Evolutionary conservation across 2,888 invertebrate genomes (phyloP).

Genomic region (Saturnia japonica): DNA sequence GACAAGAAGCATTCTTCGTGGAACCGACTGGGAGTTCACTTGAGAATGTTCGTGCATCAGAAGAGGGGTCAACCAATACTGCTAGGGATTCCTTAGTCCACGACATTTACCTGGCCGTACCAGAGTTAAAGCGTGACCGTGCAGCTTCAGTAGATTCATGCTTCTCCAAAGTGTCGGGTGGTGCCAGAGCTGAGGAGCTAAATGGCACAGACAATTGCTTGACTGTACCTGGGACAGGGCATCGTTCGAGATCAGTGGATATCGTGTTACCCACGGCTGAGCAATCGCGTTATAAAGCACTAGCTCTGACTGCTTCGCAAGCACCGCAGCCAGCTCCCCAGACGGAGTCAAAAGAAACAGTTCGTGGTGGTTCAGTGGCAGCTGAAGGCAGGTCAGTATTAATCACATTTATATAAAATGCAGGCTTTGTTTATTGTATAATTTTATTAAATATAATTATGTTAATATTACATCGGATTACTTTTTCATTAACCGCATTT

Average conservation of each 20-base stretch:
- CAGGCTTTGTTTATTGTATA: constrained; percentile 16
- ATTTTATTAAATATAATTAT: background rate
- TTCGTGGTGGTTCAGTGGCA: constrained; percentile 38
- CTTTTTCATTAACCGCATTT: background rate
- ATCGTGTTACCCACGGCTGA: constrained; percentile 93
- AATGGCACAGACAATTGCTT: constrained; percentile 83
- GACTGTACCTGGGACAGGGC: constrained; percentile 87
- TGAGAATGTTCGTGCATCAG: constrained; percentile 85
- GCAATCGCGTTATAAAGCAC: constrained; percentile 92
- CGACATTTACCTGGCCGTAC: constrained; percentile 90
- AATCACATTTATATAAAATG: background rate
- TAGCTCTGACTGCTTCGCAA: constrained; percentile 85
- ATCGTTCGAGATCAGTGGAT: constrained; percentile 92
- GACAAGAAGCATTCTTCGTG: constrained; percentile 92
- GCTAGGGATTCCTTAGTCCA: constrained; percentile 79
- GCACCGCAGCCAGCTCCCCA: constrained; percentile 47
- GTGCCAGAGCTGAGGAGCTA: constrained; percentile 86
- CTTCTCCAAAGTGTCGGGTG: constrained; percentile 89
- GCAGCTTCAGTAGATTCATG: constrained; percentile 95
- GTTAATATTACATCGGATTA: background rate
- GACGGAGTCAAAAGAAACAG: constrained; percentile 44
- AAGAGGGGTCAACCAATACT: constrained; percentile 57
- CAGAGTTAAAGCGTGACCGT: constrained; percentile 91
- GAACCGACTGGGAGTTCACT: constrained; percentile 87
- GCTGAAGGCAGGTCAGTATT: constrained; percentile 63